Evolutionary conservation across 2,113 vertebrate species (phyloP).

Genomic region (Ptychochromis oligacanthus): DNA sequence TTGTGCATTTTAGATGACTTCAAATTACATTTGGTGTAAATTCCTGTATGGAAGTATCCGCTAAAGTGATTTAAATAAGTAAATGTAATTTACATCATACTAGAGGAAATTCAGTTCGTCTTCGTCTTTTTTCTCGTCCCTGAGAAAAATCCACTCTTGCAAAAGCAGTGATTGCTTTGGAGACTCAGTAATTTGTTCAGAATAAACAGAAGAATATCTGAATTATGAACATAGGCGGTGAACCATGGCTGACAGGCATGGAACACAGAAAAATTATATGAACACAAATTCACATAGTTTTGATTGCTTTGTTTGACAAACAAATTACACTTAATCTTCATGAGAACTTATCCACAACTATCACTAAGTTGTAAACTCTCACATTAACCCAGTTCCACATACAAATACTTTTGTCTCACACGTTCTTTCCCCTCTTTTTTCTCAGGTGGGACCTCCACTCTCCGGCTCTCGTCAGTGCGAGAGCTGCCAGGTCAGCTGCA

Average conservation of each 20-base stretch:
- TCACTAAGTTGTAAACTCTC: background rate
- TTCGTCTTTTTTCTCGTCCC: background rate
- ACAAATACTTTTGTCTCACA: background rate
- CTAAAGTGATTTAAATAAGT: background rate
- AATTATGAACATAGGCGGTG: background rate
- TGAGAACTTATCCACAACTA: background rate
- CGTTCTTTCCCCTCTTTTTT: constrained; percentile 11
- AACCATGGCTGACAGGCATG: background rate
- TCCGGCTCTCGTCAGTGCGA: constrained; percentile 88
- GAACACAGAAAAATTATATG: background rate
- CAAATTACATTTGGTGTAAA: background rate
- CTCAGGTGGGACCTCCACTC: constrained; percentile 87
- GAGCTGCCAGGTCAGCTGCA: constrained; percentile 92
- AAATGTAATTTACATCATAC: background rate
- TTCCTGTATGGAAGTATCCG: background rate
- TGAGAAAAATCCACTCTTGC: background rate
- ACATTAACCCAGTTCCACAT: background rate
- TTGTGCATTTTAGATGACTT: background rate
- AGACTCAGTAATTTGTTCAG: background rate
- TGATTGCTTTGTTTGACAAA: background rate
- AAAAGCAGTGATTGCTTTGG: background rate
- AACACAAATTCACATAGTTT: background rate
- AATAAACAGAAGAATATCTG: background rate
- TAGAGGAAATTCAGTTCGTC: background rate
- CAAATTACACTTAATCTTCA: background rate